phyloP scores from a whole-genome alignment of 1,140 invertebrate genomes.

The Pseudomyrmex gracilis region DNA sequence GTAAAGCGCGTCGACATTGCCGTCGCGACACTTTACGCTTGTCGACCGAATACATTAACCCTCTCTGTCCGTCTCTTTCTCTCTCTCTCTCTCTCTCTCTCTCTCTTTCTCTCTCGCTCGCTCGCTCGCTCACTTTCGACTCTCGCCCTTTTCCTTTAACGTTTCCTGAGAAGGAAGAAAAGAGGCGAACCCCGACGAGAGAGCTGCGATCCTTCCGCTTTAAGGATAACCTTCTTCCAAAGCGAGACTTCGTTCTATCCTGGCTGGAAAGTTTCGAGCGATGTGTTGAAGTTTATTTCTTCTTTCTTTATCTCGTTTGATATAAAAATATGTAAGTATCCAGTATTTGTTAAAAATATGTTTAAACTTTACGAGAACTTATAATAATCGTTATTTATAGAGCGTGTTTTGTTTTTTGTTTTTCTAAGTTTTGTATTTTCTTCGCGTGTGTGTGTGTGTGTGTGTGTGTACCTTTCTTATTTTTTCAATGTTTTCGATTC shows the following conservation, averaged over 20 bases:
- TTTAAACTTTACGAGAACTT: too few relatives aligned
- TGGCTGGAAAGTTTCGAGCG: constrained; percentile 16
- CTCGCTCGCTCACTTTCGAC: background rate
- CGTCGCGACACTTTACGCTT: constrained; percentile 55
- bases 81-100: background rate
- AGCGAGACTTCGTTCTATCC: background rate
- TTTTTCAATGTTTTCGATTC: too few relatives aligned
- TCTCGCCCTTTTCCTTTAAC: background rate
- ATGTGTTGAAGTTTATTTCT: constrained; percentile 21
- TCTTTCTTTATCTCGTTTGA: background rate
- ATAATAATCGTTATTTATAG: too few relatives aligned
- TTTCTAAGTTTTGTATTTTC: too few relatives aligned
- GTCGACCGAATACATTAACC: constrained; percentile 67
- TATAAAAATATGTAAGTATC: too few relatives aligned
- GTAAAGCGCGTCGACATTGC: constrained; percentile 37
- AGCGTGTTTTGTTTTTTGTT: too few relatives aligned
- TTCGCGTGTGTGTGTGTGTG: too few relatives aligned
- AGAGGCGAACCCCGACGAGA: background rate
- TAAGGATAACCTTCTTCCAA: constrained; percentile 30
- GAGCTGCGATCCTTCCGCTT: constrained; percentile 36
- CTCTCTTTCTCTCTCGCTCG: background rate
- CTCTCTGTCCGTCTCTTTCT: constrained; percentile 3
- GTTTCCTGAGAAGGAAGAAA: background rate
- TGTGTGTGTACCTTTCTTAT: too few relatives aligned
- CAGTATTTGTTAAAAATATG: background rate